A percentile compares a stretch with the other conserved stretches of the same genome.
phyloP scores from a whole-genome alignment of 1,140 invertebrate genomes.

The Penaeus indicus region DNA sequence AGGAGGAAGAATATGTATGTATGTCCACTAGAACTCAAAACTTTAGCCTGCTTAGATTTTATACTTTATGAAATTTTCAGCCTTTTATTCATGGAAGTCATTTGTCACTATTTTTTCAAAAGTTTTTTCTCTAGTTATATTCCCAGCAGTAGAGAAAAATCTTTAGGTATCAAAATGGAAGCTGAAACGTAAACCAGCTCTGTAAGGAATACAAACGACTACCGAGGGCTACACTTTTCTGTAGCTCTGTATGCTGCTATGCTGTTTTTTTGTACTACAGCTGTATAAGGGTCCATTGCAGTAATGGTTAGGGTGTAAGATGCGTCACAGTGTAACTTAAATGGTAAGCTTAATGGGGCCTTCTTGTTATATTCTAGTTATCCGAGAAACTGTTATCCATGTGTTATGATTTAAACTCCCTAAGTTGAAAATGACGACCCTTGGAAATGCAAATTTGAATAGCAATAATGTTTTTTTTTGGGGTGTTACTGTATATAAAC shows the following conservation, averaged over 20 bases:
- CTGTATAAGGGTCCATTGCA: slow-evolving; percentile 43
- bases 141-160: background rate
- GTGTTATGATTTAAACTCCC: background rate
- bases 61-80: no score
- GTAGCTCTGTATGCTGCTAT: slow-evolving; percentile 7
- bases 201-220: background rate
- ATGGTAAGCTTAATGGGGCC: slow-evolving; percentile 27
- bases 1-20: background rate
- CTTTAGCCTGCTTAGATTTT: no score
- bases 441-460: slow-evolving; percentile 4
- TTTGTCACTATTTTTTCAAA: no score
- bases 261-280: slow-evolving; percentile 23
- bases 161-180: background rate
- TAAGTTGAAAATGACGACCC: background rate
- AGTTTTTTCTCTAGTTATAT: background rate
- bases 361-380: slow-evolving; percentile 23
- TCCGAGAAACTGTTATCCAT: background rate
- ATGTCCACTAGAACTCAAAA: slow-evolving; percentile 38
- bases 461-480: no score
- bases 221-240: slow-evolving; percentile 24
- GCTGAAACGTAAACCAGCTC: background rate
- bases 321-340: background rate
- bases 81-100: no score
- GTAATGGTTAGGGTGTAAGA: slow-evolving; percentile 38
- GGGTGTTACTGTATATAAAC: no score